These are phyloP conservation scores for Neodiprion lecontei DNA, from an alignment of 1,140 invertebrate species.

Conservation along the genomic window DNA sequence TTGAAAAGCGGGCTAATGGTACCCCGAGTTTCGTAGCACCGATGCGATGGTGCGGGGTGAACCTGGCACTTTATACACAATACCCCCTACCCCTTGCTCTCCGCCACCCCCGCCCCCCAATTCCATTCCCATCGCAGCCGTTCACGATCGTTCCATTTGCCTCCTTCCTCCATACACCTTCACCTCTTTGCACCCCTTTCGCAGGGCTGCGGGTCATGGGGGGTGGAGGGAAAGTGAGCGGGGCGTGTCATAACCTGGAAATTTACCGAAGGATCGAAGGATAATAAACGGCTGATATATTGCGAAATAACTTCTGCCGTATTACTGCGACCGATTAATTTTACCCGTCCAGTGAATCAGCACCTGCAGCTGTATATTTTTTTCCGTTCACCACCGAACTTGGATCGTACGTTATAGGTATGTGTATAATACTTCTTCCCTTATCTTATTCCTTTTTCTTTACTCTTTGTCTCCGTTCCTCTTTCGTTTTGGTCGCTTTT, in stretches of 20 bases:
- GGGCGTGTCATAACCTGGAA: not conserved
- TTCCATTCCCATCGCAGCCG: not conserved
- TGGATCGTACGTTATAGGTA: no score
- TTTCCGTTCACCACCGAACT: no score
- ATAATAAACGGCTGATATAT: not conserved
- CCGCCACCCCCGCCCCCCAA: not conserved
- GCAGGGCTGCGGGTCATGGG: not conserved
- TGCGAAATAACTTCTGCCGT: not conserved
- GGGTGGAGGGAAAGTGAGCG: not conserved
- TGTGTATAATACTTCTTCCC: no score
- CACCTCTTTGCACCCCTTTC: no score
- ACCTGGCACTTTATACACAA: constrained; percentile 14
- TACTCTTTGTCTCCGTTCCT: no score
- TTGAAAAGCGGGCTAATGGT: constrained; percentile 15
- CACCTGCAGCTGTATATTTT: no score
- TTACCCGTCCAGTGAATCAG: no score
- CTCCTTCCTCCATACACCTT: not conserved
- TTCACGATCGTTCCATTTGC: constrained; percentile 2
- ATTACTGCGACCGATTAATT: no score
- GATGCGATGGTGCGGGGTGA: not conserved
- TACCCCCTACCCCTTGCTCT: not conserved
- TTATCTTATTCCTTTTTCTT: no score
- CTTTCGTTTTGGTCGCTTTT: no score
- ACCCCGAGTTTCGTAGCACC: not conserved
- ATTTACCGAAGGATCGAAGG: not conserved